phyloP scores from a whole-genome alignment of 2,113 vertebrate species.

The Vulpes lagopus region DNA sequence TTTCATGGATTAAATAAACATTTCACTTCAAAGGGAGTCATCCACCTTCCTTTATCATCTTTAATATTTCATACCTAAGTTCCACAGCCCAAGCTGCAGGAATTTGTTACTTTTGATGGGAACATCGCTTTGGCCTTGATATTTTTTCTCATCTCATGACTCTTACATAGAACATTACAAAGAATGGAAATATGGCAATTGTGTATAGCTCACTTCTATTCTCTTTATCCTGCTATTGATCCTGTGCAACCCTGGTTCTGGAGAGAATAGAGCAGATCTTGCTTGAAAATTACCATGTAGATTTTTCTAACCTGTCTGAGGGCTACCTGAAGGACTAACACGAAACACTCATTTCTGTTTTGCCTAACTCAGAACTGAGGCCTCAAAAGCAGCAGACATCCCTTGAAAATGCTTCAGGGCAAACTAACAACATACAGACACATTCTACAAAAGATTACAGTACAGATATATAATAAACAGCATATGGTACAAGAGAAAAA shows the following conservation, averaged over 20 bases:
- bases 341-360: neutral
- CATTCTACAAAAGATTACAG: neutral
- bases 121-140: neutral
- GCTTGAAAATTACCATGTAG: neutral
- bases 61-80: slow-evolving; percentile 43
- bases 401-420: neutral
- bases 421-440: neutral
- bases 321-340: neutral
- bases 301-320: neutral
- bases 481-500: neutral
- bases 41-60: neutral
- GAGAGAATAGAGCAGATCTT: neutral
- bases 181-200: neutral
- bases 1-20: slow-evolving; percentile 66
- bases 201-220: neutral
- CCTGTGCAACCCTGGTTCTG: neutral
- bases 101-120: neutral
- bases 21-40: slow-evolving; percentile 24
- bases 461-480: neutral
- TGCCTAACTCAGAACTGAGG: neutral
- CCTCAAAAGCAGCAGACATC: neutral
- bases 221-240: neutral
- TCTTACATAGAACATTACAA: neutral
- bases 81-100: neutral
- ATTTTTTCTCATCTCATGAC: neutral